A percentile compares a stretch with the other conserved stretches of the same genome.
phyloP scores from a whole-genome alignment of 2,113 vertebrate species.

The Chroicocephalus ridibundus region DNA sequence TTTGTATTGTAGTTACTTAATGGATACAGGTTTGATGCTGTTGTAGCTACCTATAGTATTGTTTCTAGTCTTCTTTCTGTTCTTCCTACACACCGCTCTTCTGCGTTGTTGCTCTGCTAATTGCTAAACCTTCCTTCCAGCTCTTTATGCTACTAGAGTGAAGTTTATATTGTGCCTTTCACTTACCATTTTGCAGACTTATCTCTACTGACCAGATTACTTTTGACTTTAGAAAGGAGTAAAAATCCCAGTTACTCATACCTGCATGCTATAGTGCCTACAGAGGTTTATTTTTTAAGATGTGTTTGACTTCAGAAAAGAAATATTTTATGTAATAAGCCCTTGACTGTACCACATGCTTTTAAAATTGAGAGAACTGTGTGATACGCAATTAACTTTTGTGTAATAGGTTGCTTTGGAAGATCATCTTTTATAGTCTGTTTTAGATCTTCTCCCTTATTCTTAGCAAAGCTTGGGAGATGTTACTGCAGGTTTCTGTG shows the following conservation, averaged over 20 bases:
- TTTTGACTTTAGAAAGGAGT: neutral
- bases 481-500: neutral
- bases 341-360: neutral
- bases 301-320: neutral
- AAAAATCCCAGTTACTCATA: neutral
- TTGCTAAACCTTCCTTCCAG: neutral
- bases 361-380: neutral
- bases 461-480: neutral
- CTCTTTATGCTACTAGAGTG: neutral
- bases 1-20: neutral
- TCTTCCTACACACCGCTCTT: neutral
- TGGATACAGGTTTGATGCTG: neutral
- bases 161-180: neutral
- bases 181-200: neutral
- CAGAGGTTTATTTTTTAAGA: neutral
- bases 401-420: neutral
- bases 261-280: neutral
- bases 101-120: neutral
- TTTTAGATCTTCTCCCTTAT: neutral
- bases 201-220: neutral
- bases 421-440: neutral
- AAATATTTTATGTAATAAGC: neutral
- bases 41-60: neutral
- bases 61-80: neutral
- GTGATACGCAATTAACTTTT: neutral